phyloP scores from a whole-genome alignment of 2,113 vertebrate species.

The Pseudolaguvia tuberculata region DNA sequence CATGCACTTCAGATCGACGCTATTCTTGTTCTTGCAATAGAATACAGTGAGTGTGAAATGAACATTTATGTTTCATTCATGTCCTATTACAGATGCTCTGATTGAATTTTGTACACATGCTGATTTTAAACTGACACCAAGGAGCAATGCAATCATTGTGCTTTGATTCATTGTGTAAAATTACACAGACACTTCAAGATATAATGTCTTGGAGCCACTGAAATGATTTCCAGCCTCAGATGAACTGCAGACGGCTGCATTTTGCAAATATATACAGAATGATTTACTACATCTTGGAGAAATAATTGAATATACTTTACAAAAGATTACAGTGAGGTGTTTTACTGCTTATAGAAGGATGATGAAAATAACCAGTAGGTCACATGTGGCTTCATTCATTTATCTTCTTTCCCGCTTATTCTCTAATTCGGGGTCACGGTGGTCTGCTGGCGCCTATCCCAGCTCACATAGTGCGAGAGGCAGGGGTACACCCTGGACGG shows the following conservation, averaged over 20 bases:
- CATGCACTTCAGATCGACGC: constrained; percentile 67
- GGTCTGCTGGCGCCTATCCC: too few relatives aligned
- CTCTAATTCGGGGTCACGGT: too few relatives aligned
- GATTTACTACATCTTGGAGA: constrained; percentile 15
- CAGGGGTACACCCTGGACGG: too few relatives aligned
- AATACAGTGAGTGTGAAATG: constrained; percentile 59
- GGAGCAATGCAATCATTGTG: constrained; percentile 24
- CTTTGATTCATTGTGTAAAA: constrained; percentile 37
- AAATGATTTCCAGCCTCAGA: not conserved
- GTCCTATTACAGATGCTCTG: constrained; percentile 49
- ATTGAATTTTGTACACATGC: constrained; percentile 47
- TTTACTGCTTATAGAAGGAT: not conserved
- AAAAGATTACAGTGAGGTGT: constrained; percentile 5
- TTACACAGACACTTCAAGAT: constrained; percentile 33
- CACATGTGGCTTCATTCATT: too few relatives aligned
- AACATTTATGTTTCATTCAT: constrained; percentile 53
- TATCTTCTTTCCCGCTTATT: too few relatives aligned
- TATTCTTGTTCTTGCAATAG: constrained; percentile 57
- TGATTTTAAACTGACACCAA: constrained; percentile 32
- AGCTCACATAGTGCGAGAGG: too few relatives aligned
- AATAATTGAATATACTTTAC: constrained; percentile 4
- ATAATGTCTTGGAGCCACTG: constrained; percentile 29
- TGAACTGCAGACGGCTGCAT: constrained; percentile 18
- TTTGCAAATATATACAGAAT: constrained; percentile 29
- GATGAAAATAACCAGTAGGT: not conserved